Base-by-base conservation (phyloP, 2,113 vertebrate species). In the Hippocampus zosterae region DNA sequence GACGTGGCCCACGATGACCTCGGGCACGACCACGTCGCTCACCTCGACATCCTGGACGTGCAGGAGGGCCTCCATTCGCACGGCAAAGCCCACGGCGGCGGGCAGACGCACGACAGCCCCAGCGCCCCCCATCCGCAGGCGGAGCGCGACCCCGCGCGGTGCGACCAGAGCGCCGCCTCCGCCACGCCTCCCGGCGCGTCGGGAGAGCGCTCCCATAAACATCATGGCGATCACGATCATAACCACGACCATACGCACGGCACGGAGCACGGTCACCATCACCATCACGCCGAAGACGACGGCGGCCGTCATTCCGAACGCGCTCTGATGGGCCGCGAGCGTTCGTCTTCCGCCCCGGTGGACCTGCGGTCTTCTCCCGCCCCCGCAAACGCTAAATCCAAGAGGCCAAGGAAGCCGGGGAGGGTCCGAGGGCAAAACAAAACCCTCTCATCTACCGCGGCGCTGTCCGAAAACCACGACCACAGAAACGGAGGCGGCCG, bases 11-110 rank as follows among this genome's bases (percentile, higher is more conserved):
- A 99, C 25, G 95, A 96, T 71, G 91, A 96, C 21, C 88, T 97
- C 78, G 97, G 96, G 44, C 97, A 99, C 0, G 95, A 98, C 83
- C 95, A 98, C 7, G 94, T 98, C 74, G 95, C 95, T 76, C 96
- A 98, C 76, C 87, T 98, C 19, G 95, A 97, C 78, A 67, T 94
- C 72, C 83, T 98, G 81, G 96, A 98, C 44, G 81, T 94, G 69
- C 94, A 95, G 74, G 92, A 95, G 73, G 94, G 94, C 68, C 91
- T 90, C 71, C 96, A 94, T 85, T 89, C 91, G 8, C 95, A 95
- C 79, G 85, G 67, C 67, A 90, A 91, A 1, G 59, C 76, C 2
- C 82, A 83, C 3, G 41, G 9, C 21, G 80, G 82, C 2, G 23
- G 11, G 18, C 84, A 84, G 53, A 0, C 76, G 2, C 80, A 70